Conservation (phyloP, 2,797 vertebrate species). For the Limosa lapponica region DNA sequence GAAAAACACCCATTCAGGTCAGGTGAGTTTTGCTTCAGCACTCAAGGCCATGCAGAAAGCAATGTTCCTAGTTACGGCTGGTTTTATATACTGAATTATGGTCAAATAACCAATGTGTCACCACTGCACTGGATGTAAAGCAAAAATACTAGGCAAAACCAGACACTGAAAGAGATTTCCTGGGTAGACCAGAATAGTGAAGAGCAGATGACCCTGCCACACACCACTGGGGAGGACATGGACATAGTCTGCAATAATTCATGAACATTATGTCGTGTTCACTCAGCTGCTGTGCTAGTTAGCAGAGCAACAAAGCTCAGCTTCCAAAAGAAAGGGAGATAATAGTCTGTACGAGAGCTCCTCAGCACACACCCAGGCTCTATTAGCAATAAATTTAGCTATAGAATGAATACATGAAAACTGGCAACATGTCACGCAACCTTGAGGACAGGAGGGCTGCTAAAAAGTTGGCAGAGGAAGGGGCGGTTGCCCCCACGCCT, state of each 20-base stretch:
- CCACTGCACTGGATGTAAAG: neutral
- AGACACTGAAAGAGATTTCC: slow-evolving; percentile 16
- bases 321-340: neutral
- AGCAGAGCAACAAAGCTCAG: neutral
- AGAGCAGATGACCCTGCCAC: slow-evolving; percentile 30
- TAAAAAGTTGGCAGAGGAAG: neutral
- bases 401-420: neutral
- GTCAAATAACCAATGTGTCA: neutral
- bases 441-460: neutral
- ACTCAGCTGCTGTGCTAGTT: neutral
- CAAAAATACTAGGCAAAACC: neutral
- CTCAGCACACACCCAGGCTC: neutral
- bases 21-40: slow-evolving; percentile 10
- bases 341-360: neutral
- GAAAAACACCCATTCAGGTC: neutral
- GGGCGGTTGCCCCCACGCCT: neutral
- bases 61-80: neutral
- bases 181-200: neutral
- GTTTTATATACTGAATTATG: slow-evolving; percentile 16
- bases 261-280: neutral
- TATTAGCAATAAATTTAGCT: neutral
- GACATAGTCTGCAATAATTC: neutral
- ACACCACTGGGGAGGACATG: neutral
- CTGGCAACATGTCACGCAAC: fast-evolving
- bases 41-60: slow-evolving; percentile 4